A percentile compares a stretch with the other conserved stretches of the same genome.
Conservation (phyloP, 2,113 vertebrate species). For the Marmota flaviventris region DNA sequence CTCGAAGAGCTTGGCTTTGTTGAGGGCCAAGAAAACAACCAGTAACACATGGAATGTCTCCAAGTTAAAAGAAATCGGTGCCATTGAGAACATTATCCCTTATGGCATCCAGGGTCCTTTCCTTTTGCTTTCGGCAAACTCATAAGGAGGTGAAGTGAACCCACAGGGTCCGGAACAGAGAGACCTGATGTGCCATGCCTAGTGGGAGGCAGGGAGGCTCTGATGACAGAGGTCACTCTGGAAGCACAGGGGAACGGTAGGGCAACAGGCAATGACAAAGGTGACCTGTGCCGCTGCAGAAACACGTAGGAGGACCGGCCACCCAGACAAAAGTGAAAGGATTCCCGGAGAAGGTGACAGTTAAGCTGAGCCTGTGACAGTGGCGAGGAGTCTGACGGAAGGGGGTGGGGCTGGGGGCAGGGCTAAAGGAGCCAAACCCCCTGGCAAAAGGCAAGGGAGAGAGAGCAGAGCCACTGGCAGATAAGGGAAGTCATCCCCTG, state of each 20-base stretch:
- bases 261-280: not conserved
- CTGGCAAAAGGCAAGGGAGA: not conserved
- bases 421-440: not conserved
- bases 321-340: not conserved
- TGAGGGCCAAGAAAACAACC: not conserved
- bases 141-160: conserved; percentile 25
- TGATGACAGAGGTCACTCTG: not conserved
- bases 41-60: conserved; percentile 31
- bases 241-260: not conserved
- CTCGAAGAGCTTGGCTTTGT: conserved; percentile 24
- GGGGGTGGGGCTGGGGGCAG: accelerated
- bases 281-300: not conserved
- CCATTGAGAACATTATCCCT: not conserved
- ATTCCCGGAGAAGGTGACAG: not conserved
- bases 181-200: not conserved
- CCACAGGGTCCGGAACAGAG: not conserved
- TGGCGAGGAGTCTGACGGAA: not conserved
- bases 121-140: conserved; percentile 50
- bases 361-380: not conserved
- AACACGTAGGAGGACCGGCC: not conserved
- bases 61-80: not conserved
- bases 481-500: not conserved
- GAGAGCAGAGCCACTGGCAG: not conserved
- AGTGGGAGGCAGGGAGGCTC: not conserved
- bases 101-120: not conserved